Evolutionary conservation across 2,113 vertebrate genomes (phyloP).

Genomic region (Planiliza haematocheilus): DNA sequence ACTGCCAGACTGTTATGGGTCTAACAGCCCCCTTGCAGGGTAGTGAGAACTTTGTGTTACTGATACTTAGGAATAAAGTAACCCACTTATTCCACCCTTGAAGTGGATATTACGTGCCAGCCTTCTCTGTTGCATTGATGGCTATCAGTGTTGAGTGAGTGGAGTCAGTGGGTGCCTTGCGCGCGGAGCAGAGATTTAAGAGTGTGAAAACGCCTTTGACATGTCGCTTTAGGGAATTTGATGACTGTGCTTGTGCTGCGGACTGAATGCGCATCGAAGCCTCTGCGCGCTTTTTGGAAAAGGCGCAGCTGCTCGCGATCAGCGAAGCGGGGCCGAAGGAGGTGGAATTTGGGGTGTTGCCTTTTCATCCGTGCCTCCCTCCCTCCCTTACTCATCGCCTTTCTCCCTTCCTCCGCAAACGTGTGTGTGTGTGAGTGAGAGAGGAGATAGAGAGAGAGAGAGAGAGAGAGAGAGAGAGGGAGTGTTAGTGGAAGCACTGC

Average conservation of each 20-base stretch:
- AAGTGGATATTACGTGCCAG: too few species aligned
- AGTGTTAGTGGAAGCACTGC: conserved; percentile 64
- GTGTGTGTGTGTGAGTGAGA: conserved; percentile 20
- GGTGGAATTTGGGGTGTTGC: conserved; percentile 82
- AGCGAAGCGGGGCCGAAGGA: conserved; percentile 57
- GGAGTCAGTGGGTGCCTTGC: conserved; percentile 16
- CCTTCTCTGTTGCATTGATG: too few species aligned
- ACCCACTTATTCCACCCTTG: neutral
- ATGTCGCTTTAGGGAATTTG: conserved; percentile 54
- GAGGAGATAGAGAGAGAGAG: neutral
- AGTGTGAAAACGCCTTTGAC: conserved; percentile 51
- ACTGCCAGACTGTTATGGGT: too few species aligned
- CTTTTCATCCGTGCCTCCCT: conserved; percentile 72
- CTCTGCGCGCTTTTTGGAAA: conserved; percentile 55
- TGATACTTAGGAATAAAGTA: neutral
- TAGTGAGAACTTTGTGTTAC: neutral
- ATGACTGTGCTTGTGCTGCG: conserved; percentile 60
- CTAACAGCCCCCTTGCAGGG: too few species aligned
- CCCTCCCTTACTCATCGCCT: conserved; percentile 45
- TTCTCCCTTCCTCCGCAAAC: conserved; percentile 35
- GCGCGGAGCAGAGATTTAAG: conserved; percentile 20
- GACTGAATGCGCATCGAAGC: conserved; percentile 52
- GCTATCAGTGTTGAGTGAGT: conserved; percentile 2
- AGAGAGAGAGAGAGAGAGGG: neutral
- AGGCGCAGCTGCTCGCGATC: conserved; percentile 82